These are phyloP conservation scores for Tyrophagus putrescentiae DNA, from an alignment of 1,140 invertebrate species.

Conservation along the genomic window DNA sequence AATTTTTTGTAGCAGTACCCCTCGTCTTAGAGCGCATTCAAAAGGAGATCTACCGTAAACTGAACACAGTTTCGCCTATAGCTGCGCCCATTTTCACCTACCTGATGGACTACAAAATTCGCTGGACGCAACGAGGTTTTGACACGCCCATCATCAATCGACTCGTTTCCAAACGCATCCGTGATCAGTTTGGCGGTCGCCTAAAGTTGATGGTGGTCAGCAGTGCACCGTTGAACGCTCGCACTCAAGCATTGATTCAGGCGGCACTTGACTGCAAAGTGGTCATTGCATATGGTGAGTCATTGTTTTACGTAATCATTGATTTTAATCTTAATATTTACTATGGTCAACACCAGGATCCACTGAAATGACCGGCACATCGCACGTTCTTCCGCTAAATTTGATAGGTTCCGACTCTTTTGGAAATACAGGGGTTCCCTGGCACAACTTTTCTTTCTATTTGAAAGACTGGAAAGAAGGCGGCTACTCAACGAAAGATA, in stretches of 20 bases:
- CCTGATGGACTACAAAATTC: slow-evolving; percentile 22
- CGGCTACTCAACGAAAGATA: slow-evolving; percentile 70
- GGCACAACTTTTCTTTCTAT: slow-evolving; percentile 63
- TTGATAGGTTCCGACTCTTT: slow-evolving; percentile 25
- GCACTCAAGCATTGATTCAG: slow-evolving; percentile 87
- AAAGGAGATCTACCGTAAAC: slow-evolving; percentile 39
- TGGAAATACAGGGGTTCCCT: slow-evolving; percentile 64
- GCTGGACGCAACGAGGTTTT: slow-evolving; percentile 20
- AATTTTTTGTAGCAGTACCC: slow-evolving; percentile 85
- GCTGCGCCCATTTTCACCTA: slow-evolving; percentile 18
- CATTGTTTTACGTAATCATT: slow-evolving; percentile 36
- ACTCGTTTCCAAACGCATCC: slow-evolving; percentile 43
- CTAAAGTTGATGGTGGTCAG: slow-evolving; percentile 72
- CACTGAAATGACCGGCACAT: slow-evolving; percentile 32
- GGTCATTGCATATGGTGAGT: slow-evolving; percentile 42
- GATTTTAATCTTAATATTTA: neutral
- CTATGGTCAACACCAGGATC: slow-evolving; percentile 37
- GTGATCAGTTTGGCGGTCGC: slow-evolving; percentile 62
- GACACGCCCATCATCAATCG: slow-evolving; percentile 23
- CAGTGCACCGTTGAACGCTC: slow-evolving; percentile 81
- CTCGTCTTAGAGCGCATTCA: slow-evolving; percentile 34
- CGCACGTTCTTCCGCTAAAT: slow-evolving; percentile 48
- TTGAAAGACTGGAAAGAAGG: slow-evolving; percentile 24
- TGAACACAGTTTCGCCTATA: slow-evolving; percentile 2
- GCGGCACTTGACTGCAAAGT: slow-evolving; percentile 77